Evolutionary conservation across 2,888 invertebrate species (phyloP).

Genomic region (Acanthosepion pharaonis): DNA sequence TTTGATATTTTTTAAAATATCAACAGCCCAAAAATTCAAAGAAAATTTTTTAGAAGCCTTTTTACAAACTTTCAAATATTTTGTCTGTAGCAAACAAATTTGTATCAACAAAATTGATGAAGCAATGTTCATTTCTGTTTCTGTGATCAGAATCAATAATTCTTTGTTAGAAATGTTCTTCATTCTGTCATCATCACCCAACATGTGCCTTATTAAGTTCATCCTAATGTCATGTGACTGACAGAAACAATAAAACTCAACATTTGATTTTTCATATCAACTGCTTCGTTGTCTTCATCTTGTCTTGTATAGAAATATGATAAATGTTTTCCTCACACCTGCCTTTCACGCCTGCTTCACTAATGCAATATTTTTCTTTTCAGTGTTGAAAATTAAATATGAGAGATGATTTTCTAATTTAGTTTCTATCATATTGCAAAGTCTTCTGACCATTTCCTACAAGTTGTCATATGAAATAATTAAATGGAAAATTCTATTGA

Average conservation of each 20-base stretch:
- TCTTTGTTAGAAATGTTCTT: neutral
- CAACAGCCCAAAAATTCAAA: neutral
- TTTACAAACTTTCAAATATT: neutral
- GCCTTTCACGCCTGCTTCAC: neutral
- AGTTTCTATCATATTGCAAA: too few species aligned
- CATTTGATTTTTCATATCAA: neutral
- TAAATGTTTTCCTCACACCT: neutral
- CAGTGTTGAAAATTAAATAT: neutral
- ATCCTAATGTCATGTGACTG: neutral
- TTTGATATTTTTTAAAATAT: neutral
- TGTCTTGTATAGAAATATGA: neutral
- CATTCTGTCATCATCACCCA: neutral
- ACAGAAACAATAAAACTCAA: neutral
- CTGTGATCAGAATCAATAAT: neutral
- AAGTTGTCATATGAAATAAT: neutral
- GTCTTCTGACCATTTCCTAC: neutral
- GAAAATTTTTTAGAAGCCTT: neutral
- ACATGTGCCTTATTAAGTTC: neutral
- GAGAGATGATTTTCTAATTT: too few species aligned
- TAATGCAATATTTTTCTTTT: neutral
- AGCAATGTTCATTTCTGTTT: neutral
- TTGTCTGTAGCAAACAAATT: neutral
- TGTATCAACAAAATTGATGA: neutral
- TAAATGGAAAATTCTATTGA: neutral
- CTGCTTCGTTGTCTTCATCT: neutral